Conservation (phyloP, 1,140 invertebrate species). For the Carposina sasakii region DNA sequence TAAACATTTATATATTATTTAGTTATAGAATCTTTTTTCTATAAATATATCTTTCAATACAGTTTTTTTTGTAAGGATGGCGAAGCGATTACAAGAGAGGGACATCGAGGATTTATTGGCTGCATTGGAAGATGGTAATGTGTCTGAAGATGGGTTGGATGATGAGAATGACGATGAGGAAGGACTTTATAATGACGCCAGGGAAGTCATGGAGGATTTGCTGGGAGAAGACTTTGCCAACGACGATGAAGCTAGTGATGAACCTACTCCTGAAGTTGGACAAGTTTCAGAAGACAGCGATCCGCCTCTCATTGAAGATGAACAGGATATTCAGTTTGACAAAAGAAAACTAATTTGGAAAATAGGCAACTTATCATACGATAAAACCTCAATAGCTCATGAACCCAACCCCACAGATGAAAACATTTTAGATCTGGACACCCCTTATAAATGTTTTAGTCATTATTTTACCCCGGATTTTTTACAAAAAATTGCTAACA, state of each 20-base stretch:
- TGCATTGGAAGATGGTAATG: conserved; percentile 34
- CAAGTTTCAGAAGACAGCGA: too few relatives aligned
- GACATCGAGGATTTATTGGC: conserved; percentile 31
- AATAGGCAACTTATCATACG: conserved; percentile 30
- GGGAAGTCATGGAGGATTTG: conserved; percentile 31
- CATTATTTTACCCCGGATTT: conserved; percentile 29
- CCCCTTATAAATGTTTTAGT: conserved; percentile 34
- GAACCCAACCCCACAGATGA: conserved; percentile 24
- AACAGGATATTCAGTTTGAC: conserved; percentile 30
- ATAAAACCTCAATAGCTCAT: conserved; percentile 27
- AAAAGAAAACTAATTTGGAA: conserved; percentile 38
- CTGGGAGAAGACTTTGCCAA: conserved; percentile 29
- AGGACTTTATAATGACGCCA: conserved; percentile 25
- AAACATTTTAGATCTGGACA: conserved; percentile 31
- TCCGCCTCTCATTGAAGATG: conserved; percentile 34
- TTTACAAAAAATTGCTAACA: conserved; percentile 32
- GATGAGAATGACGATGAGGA: conserved; percentile 34
- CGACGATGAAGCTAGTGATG: conserved; percentile 32
- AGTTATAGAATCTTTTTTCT: conserved; percentile 34
- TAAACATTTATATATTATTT: conserved; percentile 37
- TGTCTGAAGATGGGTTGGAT: conserved; percentile 36
- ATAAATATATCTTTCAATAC: conserved; percentile 29
- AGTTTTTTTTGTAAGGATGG: conserved; percentile 30
- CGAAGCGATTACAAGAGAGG: too few relatives aligned
- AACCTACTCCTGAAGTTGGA: too few relatives aligned